A percentile compares a stretch with the other conserved stretches of the same genome.
Conservation (phyloP, 1,140 invertebrate species). For the Nebria ingens region DNA sequence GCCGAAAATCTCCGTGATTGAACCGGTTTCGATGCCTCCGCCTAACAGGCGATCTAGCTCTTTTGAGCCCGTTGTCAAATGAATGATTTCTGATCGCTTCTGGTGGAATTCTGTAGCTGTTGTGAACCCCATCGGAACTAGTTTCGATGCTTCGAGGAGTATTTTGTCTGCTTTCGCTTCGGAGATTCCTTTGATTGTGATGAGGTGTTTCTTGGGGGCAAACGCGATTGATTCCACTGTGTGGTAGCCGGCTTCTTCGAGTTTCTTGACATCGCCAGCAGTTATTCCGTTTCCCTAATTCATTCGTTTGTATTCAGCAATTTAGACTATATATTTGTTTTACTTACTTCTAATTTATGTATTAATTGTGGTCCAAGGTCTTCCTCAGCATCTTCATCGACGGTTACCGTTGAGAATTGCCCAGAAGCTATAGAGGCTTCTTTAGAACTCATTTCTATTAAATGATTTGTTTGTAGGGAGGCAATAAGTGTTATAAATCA, state of each 20-base stretch:
- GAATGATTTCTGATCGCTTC: slow-evolving; percentile 83
- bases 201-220: slow-evolving; percentile 82
- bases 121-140: slow-evolving; percentile 96
- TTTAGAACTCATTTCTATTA: too few relatives aligned
- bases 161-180: slow-evolving; percentile 98
- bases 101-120: slow-evolving; percentile 94
- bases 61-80: slow-evolving; percentile 85
- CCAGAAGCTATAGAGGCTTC: too few relatives aligned
- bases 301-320: slow-evolving; percentile 18
- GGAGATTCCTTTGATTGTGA: slow-evolving; percentile 92
- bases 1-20: slow-evolving; percentile 99
- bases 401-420: slow-evolving; percentile 33
- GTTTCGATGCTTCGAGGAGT: slow-evolving; percentile 77
- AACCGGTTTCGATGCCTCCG: slow-evolving; percentile 98
- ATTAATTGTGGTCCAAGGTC: slow-evolving; percentile 49
- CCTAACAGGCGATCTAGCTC: slow-evolving; percentile 87
- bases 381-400: slow-evolving; percentile 43
- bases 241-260: slow-evolving; percentile 85
- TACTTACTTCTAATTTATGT: slow-evolving; percentile 47
- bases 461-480: too few relatives aligned
- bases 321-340: background rate
- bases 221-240: slow-evolving; percentile 95
- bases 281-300: slow-evolving; percentile 75
- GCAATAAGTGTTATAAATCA: too few relatives aligned
- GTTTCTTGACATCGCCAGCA: slow-evolving; percentile 83